Percentiles rank a stretch among this genome's conserved stretches.
Evolutionary conservation across 2,113 vertebrate species (phyloP).

Genomic region (human (Homo sapiens)): DNA sequence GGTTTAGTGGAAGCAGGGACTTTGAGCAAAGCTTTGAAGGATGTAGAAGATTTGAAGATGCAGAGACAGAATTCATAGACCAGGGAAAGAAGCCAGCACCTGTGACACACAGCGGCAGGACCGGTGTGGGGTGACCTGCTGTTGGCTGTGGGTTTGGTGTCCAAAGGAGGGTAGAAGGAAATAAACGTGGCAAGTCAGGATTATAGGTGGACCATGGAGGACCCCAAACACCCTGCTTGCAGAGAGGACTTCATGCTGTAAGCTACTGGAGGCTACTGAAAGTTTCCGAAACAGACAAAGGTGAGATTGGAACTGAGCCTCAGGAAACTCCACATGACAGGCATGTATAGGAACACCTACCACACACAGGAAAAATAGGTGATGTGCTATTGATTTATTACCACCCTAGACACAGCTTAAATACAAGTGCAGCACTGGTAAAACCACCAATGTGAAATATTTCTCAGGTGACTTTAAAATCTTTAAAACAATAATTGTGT

Average conservation of each 20-base stretch:
- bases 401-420: background rate
- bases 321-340: background rate
- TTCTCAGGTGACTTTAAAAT: background rate
- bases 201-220: background rate
- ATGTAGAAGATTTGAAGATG: background rate
- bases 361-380: background rate
- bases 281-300: background rate
- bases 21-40: background rate
- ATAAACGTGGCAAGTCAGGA: background rate
- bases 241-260: background rate
- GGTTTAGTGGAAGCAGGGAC: background rate
- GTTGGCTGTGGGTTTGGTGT: no score
- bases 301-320: background rate
- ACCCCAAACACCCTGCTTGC: fast-evolving
- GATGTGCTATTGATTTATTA: background rate
- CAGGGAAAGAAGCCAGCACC: fast-evolving
- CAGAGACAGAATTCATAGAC: background rate
- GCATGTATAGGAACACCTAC: background rate
- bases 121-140: background rate
- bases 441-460: background rate
- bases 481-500: background rate
- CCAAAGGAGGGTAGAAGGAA: background rate
- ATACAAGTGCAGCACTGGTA: background rate
- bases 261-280: background rate
- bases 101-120: background rate